Conservation (phyloP, 2,797 vertebrate genomes). For the Phalanger gymnotis region DNA sequence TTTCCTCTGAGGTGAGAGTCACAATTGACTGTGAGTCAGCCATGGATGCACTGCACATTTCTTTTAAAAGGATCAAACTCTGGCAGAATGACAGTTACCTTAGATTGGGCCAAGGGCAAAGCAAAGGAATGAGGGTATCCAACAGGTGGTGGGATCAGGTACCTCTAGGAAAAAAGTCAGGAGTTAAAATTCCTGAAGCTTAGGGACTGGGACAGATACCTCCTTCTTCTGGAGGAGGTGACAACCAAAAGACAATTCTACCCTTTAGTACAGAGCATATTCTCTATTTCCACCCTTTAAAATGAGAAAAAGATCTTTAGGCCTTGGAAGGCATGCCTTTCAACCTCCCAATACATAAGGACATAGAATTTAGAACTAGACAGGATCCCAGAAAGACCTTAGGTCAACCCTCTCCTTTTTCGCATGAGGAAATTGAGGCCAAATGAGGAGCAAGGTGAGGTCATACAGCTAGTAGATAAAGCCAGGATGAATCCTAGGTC, state of each 20-base stretch:
- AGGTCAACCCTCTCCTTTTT: constrained; percentile 27
- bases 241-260: neutral
- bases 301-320: neutral
- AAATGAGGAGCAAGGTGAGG: neutral
- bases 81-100: neutral
- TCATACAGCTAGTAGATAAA: neutral
- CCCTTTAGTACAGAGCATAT: neutral
- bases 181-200: neutral
- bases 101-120: neutral
- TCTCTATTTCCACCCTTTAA: neutral
- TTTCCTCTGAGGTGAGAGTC: neutral
- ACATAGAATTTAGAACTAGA: constrained; percentile 1
- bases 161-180: neutral
- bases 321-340: neutral
- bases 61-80: neutral
- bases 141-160: neutral
- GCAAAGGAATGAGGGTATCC: neutral
- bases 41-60: neutral
- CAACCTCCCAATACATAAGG: neutral
- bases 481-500: neutral
- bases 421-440: constrained; percentile 24
- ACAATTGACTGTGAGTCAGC: neutral
- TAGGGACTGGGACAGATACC: neutral
- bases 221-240: neutral
- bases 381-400: neutral